A percentile compares a stretch with the other conserved stretches of the same genome.
phyloP scores from a whole-genome alignment of 2,888 invertebrate genomes.

The Lapara coniferarum region DNA sequence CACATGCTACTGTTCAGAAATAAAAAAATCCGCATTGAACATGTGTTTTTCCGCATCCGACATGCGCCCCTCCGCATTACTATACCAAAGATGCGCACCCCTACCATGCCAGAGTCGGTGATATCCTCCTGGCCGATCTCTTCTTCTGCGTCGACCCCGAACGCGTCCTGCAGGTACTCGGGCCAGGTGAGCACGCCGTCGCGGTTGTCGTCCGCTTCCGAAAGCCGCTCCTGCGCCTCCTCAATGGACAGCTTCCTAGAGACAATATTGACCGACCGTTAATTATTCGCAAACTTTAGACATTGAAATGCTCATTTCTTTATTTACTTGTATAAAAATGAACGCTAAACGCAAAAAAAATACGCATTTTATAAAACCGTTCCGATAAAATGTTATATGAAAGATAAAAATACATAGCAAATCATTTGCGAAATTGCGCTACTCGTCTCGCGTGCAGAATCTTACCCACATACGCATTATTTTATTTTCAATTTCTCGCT shows the following conservation, averaged over 20 bases:
- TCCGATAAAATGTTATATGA: background rate
- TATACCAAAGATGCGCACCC: slow-evolving; percentile 19
- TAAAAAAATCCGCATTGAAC: background rate
- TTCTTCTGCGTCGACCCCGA: slow-evolving; percentile 88
- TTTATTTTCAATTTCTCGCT: background rate
- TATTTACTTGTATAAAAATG: too few species aligned
- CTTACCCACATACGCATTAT: background rate
- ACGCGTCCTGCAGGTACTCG: slow-evolving; percentile 95
- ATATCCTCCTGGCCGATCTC: slow-evolving; percentile 80
- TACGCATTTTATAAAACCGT: too few species aligned
- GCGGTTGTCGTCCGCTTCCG: slow-evolving; percentile 92
- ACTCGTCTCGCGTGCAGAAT: too few species aligned
- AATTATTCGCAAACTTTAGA: too few species aligned
- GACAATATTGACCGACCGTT: background rate
- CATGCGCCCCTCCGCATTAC: too few species aligned
- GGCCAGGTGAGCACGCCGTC: slow-evolving; percentile 94
- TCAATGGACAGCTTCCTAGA: slow-evolving; percentile 91
- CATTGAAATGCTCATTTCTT: too few species aligned
- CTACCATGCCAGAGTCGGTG: slow-evolving; percentile 74
- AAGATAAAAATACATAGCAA: background rate
- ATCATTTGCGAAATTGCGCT: too few species aligned
- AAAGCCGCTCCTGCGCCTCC: slow-evolving; percentile 92
- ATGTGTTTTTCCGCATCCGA: too few species aligned
- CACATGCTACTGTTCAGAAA: too few species aligned
- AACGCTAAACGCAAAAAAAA: too few species aligned